Evolutionary conservation across 2,797 vertebrate genomes (phyloP), one percentile per base, ranked within the genome.

Genomic region (Galaxias olidus): DNA sequence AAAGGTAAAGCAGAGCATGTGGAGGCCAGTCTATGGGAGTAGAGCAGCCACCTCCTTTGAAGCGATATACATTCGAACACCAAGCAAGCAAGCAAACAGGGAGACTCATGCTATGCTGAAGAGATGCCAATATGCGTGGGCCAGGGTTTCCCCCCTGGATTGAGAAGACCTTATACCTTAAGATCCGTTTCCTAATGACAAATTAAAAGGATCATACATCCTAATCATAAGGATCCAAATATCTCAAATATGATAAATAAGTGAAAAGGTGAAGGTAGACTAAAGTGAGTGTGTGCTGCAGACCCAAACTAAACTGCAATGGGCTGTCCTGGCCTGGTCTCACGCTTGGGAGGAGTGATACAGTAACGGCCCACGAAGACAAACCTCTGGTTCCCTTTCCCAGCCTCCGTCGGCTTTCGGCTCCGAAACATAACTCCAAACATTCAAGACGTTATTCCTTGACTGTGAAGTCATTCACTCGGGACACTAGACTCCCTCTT

Each of bases 391-490:
- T 72, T 41, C 52, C 54, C n/a, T 52, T 63, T 74, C 64, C 11
- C 47, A 30, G 59, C 68, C 71, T 49, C 1, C 11, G 30, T 71
- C 64, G 66, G 65, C 67, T 78, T 63, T 74, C 45, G 3, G 13
- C 45, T 14, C 45, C 30, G 6, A 30, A 30, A 30, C 30, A 30
- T 30, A 30, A 30, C 2, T 30, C 30, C 6, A 30, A 30, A 30
- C 2, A 2, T 2, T 6, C 6, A 2, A 30, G 30, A 30, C 30
- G 30, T 30, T 30, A 47, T 65, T 58, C 44, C 63, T 57, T 53
- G 14, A 51, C 66, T 69, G 68, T 51, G 55, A 59, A 81, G 80
- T 73, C 67, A 65, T 78, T 65, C 61, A 64, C 78, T 67, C 64
- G 46, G 49, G 58, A 63, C 15, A 64, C n/a, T n/a, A 45, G 68